Evolutionary conservation across 2,888 invertebrate species (phyloP).

Genomic region (Drosophila ezoana): DNA sequence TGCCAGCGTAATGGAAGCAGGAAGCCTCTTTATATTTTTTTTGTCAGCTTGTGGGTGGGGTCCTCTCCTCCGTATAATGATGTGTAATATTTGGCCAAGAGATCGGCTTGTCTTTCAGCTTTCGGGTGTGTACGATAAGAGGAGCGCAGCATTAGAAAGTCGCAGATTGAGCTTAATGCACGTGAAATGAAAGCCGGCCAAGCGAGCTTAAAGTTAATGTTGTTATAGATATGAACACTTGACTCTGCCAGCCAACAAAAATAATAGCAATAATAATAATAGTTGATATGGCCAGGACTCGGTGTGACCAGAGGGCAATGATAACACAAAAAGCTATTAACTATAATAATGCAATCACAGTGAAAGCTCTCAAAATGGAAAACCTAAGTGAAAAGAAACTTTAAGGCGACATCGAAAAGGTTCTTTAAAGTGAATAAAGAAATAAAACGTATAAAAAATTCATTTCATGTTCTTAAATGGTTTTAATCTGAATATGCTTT

Average conservation of each 20-base stretch:
- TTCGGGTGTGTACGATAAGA: conserved; percentile 41
- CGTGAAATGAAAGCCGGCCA: conserved; percentile 52
- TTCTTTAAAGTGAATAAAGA: background rate
- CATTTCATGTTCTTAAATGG: background rate
- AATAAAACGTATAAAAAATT: background rate
- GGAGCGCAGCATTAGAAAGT: conserved; percentile 69
- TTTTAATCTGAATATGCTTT: too few relatives aligned
- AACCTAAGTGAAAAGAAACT: conserved; percentile 2
- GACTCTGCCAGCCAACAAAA: background rate
- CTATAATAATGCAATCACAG: conserved; percentile 16
- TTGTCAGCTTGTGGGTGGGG: conserved; percentile 31
- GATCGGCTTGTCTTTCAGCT: conserved; percentile 30
- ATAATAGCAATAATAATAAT: conserved; percentile 12
- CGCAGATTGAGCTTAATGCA: conserved; percentile 64
- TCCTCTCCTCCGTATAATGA: conserved; percentile 61
- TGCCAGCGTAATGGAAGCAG: conserved; percentile 45
- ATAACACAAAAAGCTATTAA: conserved; percentile 28
- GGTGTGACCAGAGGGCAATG: conserved; percentile 12
- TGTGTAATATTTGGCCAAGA: conserved; percentile 61
- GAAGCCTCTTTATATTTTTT: conserved; percentile 43
- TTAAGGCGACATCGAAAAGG: background rate
- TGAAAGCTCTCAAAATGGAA: background rate
- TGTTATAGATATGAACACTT: conserved; percentile 29
- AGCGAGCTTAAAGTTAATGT: conserved; percentile 51
- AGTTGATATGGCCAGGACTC: conserved; percentile 36